Conservation (phyloP, 2,113 vertebrate species). For the Cyanistes caeruleus region DNA sequence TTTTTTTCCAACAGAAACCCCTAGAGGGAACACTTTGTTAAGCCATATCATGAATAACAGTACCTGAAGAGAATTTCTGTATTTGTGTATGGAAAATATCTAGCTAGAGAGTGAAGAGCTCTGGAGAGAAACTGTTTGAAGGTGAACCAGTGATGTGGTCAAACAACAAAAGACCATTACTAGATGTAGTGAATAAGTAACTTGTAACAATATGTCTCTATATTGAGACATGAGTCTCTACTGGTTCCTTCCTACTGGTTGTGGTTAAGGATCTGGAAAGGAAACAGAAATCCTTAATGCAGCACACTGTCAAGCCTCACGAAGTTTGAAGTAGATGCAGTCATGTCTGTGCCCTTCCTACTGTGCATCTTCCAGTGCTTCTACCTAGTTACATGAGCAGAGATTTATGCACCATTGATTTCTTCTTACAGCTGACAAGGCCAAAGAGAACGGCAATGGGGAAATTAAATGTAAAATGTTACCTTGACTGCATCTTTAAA, state of each 20-base stretch:
- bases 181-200: background rate
- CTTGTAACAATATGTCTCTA: background rate
- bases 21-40: slow-evolving; percentile 51
- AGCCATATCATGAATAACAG: background rate
- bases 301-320: background rate
- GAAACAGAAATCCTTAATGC: background rate
- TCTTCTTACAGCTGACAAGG: slow-evolving; percentile 25
- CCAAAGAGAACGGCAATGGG: background rate
- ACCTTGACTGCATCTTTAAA: slow-evolving; percentile 26
- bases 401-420: slow-evolving; percentile 30
- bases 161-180: rapidly evolving
- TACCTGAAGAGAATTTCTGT: background rate
- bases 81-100: background rate
- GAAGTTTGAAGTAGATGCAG: background rate
- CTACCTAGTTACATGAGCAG: background rate
- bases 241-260: background rate
- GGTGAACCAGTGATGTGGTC: background rate
- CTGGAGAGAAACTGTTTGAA: background rate
- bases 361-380: background rate
- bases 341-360: background rate
- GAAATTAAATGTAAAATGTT: slow-evolving; percentile 43
- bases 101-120: background rate
- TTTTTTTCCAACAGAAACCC: background rate
- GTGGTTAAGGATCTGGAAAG: background rate
- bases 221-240: background rate